These are phyloP conservation scores for Rhinogobio ventralis DNA, from an alignment of 2,797 vertebrate species.

Conservation along the genomic window DNA sequence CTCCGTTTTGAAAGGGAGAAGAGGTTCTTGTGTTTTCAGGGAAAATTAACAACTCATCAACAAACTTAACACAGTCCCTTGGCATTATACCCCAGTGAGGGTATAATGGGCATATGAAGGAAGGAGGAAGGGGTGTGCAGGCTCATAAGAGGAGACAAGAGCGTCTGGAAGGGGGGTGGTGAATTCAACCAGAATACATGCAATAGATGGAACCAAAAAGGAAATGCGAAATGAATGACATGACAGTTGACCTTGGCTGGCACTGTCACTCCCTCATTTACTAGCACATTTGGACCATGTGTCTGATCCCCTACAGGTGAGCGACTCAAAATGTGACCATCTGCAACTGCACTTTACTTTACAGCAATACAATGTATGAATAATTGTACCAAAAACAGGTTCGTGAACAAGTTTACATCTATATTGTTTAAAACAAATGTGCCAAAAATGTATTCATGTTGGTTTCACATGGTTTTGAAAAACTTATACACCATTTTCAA, in stretches of 20 bases:
- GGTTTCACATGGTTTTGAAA: neutral
- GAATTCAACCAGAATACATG: slow-evolving; percentile 79
- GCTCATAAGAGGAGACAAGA: slow-evolving; percentile 53
- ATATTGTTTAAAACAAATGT: neutral
- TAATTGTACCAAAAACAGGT: neutral
- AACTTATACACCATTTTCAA: neutral
- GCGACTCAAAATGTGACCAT: slow-evolving; percentile 8
- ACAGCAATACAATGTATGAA: slow-evolving; percentile 9
- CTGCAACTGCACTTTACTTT: slow-evolving; percentile 50
- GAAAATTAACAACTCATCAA: slow-evolving; percentile 53
- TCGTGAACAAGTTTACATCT: neutral
- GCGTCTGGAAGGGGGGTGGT: slow-evolving; percentile 67
- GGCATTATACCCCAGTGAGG: slow-evolving; percentile 71
- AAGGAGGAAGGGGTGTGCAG: slow-evolving; percentile 38
- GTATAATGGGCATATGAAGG: slow-evolving; percentile 76
- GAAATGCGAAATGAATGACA: slow-evolving; percentile 81
- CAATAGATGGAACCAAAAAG: slow-evolving; percentile 76
- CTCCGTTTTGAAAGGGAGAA: slow-evolving; percentile 40
- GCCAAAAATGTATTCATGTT: neutral
- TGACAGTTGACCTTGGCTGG: slow-evolving; percentile 71
- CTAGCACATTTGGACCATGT: slow-evolving; percentile 33
- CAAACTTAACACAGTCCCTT: slow-evolving; percentile 67
- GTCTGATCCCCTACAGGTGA: slow-evolving; percentile 16
- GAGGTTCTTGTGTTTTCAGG: slow-evolving; percentile 45
- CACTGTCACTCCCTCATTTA: slow-evolving; percentile 48